phyloP scores from a whole-genome alignment of 2,797 vertebrate species.

The Catostomus latipinnis region DNA sequence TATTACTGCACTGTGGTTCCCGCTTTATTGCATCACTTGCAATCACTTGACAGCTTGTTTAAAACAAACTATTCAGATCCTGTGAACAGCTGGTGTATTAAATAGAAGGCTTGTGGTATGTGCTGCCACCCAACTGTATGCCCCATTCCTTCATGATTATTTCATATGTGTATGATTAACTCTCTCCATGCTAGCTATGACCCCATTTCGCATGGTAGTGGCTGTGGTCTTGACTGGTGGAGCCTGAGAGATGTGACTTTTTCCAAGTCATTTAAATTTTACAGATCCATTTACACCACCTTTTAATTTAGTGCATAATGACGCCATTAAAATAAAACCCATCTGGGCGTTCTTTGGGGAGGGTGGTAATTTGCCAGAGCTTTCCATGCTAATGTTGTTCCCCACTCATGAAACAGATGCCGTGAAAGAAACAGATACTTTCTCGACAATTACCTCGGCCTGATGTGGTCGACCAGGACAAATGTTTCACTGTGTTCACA shows the following conservation, averaged over 20 bases:
- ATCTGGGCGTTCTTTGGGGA: slow-evolving; percentile 99
- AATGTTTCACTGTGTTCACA: slow-evolving; percentile 74
- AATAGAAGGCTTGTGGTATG: slow-evolving; percentile 86
- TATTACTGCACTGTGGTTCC: neutral
- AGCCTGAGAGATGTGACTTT: slow-evolving; percentile 94
- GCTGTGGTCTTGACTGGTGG: slow-evolving; percentile 92
- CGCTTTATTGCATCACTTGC: slow-evolving; percentile 34
- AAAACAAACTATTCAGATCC: slow-evolving; percentile 86
- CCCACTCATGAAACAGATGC: slow-evolving; percentile 96
- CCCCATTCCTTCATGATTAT: slow-evolving; percentile 98
- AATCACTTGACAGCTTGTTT: slow-evolving; percentile 59
- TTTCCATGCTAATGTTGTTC: slow-evolving; percentile 93
- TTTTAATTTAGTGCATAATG: slow-evolving; percentile 99
- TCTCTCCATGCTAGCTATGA: slow-evolving; percentile 89
- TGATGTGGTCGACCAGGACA: slow-evolving; percentile 72
- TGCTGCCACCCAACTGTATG: slow-evolving; percentile 90
- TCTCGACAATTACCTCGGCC: slow-evolving; percentile 70
- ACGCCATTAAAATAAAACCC: slow-evolving; percentile 98
- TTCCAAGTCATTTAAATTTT: slow-evolving; percentile 98
- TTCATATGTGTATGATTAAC: slow-evolving; percentile 96
- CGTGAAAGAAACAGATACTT: slow-evolving; percentile 90
- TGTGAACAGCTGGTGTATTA: slow-evolving; percentile 86
- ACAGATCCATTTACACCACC: slow-evolving; percentile 97
- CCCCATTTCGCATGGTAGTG: slow-evolving; percentile 93
- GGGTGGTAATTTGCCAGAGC: slow-evolving; percentile 96